A percentile compares a stretch with the other conserved stretches of the same genome.
Evolutionary conservation across 2,113 vertebrate species (phyloP).

Genomic region (Brachypteracias leptosomus): DNA sequence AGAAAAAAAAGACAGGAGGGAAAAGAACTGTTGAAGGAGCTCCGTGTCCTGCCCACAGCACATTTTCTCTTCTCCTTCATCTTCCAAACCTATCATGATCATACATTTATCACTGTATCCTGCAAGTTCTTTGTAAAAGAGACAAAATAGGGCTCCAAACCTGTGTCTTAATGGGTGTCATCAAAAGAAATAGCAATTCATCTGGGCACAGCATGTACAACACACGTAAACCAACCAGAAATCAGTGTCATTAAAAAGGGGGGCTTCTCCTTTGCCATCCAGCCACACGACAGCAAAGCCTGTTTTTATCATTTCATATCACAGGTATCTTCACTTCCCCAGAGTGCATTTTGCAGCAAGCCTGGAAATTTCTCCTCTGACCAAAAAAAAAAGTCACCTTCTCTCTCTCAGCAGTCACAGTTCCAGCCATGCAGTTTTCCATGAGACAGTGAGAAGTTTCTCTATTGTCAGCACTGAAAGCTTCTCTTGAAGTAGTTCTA

Average conservation of each 20-base stretch:
- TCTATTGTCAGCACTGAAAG: not conserved
- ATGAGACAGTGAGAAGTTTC: not conserved
- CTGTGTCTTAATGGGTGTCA: not conserved
- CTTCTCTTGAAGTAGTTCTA: not conserved
- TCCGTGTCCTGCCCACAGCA: not conserved
- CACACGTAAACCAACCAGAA: not conserved
- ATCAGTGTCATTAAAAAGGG: not conserved
- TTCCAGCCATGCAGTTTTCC: not conserved
- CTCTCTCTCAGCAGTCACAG: not conserved
- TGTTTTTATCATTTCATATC: not conserved
- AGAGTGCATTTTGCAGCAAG: not conserved
- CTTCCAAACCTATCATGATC: not conserved
- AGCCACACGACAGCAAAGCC: rapidly evolving
- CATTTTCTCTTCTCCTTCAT: not conserved
- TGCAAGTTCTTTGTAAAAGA: not conserved
- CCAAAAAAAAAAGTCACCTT: not conserved
- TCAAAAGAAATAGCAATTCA: not conserved
- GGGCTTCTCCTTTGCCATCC: not conserved
- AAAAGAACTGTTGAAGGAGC: conserved; percentile 7
- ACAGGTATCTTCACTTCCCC: not conserved
- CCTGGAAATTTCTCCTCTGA: not conserved
- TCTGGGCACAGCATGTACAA: not conserved
- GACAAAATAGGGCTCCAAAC: not conserved
- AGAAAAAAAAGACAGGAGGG: not conserved
- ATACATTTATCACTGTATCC: not conserved